These are phyloP conservation scores for Lates calcarifer DNA, from an alignment of 2,113 vertebrate genomes.

Conservation along the genomic window DNA sequence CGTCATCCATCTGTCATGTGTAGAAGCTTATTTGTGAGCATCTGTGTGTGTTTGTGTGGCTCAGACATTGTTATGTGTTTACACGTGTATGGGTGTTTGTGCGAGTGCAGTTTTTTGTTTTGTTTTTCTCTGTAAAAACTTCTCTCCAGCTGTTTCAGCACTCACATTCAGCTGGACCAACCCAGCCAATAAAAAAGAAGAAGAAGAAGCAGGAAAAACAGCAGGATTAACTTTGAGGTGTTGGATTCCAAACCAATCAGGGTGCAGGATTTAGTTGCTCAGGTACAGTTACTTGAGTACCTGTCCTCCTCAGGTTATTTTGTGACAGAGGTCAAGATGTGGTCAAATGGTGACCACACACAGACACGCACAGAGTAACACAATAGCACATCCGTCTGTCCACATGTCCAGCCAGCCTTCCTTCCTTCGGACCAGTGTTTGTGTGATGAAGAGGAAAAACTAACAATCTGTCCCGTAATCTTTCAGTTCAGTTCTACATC, in stretches of 20 bases:
- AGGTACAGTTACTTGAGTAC: slow-evolving; percentile 76
- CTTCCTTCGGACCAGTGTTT: background rate
- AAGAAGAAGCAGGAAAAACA: slow-evolving; percentile 45
- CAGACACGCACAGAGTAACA: slow-evolving; percentile 9
- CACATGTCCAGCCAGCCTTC: background rate
- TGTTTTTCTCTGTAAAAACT: background rate
- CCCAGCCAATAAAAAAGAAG: slow-evolving; percentile 53
- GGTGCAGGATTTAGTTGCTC: slow-evolving; percentile 76
- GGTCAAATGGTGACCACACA: slow-evolving; percentile 71
- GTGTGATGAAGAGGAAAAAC: background rate
- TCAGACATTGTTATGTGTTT: slow-evolving; percentile 13
- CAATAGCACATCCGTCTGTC: background rate
- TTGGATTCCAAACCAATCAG: slow-evolving; percentile 78
- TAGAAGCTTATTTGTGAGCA: background rate
- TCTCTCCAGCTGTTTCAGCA: slow-evolving; percentile 20
- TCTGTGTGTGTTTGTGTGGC: slow-evolving; percentile 33
- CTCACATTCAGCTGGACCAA: slow-evolving; percentile 28
- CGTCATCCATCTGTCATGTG: slow-evolving; percentile 53
- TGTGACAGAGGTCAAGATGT: slow-evolving; percentile 58
- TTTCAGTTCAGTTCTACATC: background rate
- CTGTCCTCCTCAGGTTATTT: slow-evolving; percentile 61
- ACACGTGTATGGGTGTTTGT: background rate
- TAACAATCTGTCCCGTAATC: background rate
- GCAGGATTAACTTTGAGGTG: slow-evolving; percentile 61
- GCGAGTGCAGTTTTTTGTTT: background rate